Base-by-base conservation (phyloP, 2,797 vertebrate species). In the Pipistrellus pipistrellus region DNA sequence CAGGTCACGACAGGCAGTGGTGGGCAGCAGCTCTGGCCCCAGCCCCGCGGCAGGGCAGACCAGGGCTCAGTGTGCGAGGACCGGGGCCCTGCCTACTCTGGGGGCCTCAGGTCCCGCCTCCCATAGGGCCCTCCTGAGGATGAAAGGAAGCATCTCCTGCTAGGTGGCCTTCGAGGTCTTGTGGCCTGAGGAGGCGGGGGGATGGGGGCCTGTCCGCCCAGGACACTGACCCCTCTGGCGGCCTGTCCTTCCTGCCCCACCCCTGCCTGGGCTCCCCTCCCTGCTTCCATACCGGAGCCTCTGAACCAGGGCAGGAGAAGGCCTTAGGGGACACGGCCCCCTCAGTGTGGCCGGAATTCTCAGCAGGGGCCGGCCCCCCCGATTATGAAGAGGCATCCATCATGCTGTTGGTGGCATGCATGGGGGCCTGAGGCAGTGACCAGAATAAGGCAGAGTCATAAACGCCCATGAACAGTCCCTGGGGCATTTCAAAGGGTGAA, bases 31-130 rank as follows among this genome's bases (percentile, higher is more conserved):
- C 20, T 27, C 72, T 0, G 23, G 32, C 12, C 25, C 15, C 0
- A 3, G 17, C 14, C n/a, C 15, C 2, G 15, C 32, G 11, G 21
- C 44, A 41, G 32, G 23, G 32, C 14, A 48, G 35, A 21, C 15
- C 1, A 0, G 0, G 21, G 55, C 64, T 13, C 20, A 6, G 4
- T 3, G 0, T 9, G 2, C 0, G 0, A 9, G 30, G 12, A 32
- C 2, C 4, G 14, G 12, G 85, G 85, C 53, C n/a, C 4, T 1
- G 10, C 23, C 66, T 4, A 2, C 48, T 8, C 9, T 0, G 0
- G 44, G 25, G 23, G 27, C 32, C 41, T n/a, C 4, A 18, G 35
- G 30, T 23, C 75, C 48, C 7, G 2, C 4, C 9, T 12, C 57
- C 14, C 13, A 25, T 0, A 1, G 3, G 1, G 14, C 20, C 66